phyloP scores from a whole-genome alignment of 2,113 vertebrate genomes.

The Mobula hypostoma region DNA sequence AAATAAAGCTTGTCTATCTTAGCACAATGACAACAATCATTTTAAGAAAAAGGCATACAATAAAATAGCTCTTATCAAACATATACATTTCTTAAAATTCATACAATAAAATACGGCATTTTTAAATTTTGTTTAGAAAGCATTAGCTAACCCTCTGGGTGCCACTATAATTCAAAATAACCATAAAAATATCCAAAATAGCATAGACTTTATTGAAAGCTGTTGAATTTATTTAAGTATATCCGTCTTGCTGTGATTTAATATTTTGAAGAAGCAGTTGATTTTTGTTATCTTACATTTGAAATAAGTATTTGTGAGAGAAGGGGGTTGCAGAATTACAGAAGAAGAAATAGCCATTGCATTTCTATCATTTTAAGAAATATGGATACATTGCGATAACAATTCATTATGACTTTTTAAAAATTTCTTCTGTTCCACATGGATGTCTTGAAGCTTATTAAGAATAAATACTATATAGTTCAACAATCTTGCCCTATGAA shows the following conservation, averaged over 20 bases:
- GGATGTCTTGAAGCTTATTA: background rate
- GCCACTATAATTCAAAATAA: slow-evolving; percentile 1
- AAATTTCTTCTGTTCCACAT: background rate
- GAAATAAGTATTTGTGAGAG: background rate
- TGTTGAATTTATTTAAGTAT: slow-evolving; percentile 14
- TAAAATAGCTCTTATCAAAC: slow-evolving; percentile 16
- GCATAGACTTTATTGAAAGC: background rate
- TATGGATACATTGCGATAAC: background rate
- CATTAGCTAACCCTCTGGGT: background rate
- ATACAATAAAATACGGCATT: background rate
- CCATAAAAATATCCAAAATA: slow-evolving; percentile 16
- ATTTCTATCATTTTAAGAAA: background rate
- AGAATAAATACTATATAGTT: background rate
- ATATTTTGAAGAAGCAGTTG: background rate
- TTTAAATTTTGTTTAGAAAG: background rate
- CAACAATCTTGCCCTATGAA: background rate
- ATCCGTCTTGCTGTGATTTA: background rate
- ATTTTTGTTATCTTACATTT: background rate
- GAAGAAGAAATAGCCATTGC: background rate
- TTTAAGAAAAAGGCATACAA: slow-evolving; percentile 4
- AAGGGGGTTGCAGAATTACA: no score
- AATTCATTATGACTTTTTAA: no score
- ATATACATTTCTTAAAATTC: slow-evolving; percentile 23
- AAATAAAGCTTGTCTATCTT: slow-evolving; percentile 20
- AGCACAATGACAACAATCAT: background rate